A percentile compares a stretch with the other conserved stretches of the same genome.
Evolutionary conservation across 2,888 invertebrate species (phyloP).

Genomic region (Hydraecia micacea): DNA sequence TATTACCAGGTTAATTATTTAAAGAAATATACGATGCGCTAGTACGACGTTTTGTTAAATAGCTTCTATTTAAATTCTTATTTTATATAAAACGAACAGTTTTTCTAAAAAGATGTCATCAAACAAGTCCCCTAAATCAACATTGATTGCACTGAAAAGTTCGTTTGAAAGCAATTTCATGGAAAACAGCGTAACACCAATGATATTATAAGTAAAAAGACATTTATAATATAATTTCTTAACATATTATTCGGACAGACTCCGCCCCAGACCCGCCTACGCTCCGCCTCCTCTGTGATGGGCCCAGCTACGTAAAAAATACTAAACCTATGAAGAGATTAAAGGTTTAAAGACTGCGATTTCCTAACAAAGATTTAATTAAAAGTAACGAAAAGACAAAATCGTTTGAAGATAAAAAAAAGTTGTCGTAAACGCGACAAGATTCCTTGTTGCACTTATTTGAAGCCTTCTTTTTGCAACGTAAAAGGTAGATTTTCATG

Average conservation of each 20-base stretch:
- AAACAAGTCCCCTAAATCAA: not conserved
- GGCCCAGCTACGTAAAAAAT: not conserved
- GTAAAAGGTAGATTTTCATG: not conserved
- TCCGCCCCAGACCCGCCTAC: constrained; percentile 19
- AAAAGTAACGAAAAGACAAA: not conserved
- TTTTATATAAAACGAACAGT: not conserved
- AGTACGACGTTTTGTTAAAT: not conserved
- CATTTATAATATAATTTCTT: no score
- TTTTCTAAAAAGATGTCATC: constrained; percentile 3
- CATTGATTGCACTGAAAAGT: constrained; percentile 5
- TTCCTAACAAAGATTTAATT: not conserved
- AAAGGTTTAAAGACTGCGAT: not conserved
- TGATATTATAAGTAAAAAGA: no score
- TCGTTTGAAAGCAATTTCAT: not conserved
- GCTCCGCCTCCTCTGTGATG: constrained; percentile 9
- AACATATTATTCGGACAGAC: not conserved
- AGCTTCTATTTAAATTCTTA: not conserved
- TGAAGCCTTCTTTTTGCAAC: not conserved
- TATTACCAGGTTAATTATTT: no score
- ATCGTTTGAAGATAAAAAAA: not conserved
- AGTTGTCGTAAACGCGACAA: not conserved
- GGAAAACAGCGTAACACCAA: not conserved
- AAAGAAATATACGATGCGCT: not conserved
- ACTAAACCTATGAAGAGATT: not conserved
- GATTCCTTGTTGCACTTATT: constrained; percentile 5